Evolutionary conservation across 1,140 invertebrate genomes (phyloP), one percentile per base, ranked within the genome.

Genomic region (Papilio aristodemus): DNA sequence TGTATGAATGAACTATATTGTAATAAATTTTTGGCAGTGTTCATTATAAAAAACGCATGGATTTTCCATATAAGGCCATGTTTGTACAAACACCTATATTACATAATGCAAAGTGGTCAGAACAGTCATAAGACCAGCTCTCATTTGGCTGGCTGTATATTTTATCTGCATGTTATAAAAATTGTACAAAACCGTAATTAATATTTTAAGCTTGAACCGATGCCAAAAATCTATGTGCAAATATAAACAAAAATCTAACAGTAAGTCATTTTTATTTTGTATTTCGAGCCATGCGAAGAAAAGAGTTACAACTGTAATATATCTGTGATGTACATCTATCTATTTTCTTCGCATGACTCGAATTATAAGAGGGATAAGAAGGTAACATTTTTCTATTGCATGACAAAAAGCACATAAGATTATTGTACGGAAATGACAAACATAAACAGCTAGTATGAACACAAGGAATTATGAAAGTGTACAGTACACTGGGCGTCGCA

Each of bases 181-280:
- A 22, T 46, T 17, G 41, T 46, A 46, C 43, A 46, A 46, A 46
- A 46, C 19, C 43, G 17, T 46, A 46, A n/a, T n/a, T 41, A 41
- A 39, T 39, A 41, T 13, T 41, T 13, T 41, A 13, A 41, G 14
- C 13, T n/a, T 41, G 14, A 5, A 41, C 13, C 11, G 11, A n/a
- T 41, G 13, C 39, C 39, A 41, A 41, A 14, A 41, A 41, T 41
- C n/a, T 41, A 41, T 41, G 11, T 41, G 13, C 39, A n/a, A 41
- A n/a, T 13, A 5, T n/a, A 41, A n/a, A 41, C 10, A 46, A 19
- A 46, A 46, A 6, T 46, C 43, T 22, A 9, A 43, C 14, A 19
- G 43, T 46, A 19, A 46, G 17, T 46, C 6, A 46, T 19, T 19
- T 46, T 46, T 1, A 46, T 17, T 46, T 7, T 46, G 43, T 46